These are phyloP conservation scores for Stictonetta naevosa DNA, from an alignment of 2,113 vertebrate genomes.

Conservation along the genomic window DNA sequence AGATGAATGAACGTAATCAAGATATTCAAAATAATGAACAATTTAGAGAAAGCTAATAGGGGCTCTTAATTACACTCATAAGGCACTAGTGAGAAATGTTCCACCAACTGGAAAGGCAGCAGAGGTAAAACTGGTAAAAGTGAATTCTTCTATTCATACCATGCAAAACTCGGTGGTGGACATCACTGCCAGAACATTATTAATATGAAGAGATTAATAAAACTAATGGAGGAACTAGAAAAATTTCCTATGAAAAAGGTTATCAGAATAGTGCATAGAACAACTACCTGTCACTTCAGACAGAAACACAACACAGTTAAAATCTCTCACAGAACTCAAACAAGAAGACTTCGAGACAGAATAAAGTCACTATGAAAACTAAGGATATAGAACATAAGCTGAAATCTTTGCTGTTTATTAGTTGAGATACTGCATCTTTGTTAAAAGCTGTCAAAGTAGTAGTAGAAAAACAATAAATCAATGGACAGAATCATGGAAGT, in stretches of 20 bases:
- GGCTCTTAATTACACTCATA: background rate
- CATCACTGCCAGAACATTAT: background rate
- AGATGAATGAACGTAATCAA: conserved; percentile 6
- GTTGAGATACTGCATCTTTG: background rate
- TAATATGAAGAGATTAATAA: background rate
- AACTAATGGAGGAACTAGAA: background rate
- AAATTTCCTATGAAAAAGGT: background rate
- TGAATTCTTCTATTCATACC: background rate
- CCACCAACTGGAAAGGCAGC: background rate
- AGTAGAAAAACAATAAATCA: background rate
- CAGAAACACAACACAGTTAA: background rate
- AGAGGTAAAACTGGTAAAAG: background rate
- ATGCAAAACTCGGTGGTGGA: background rate
- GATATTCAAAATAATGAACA: background rate
- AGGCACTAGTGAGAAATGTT: background rate
- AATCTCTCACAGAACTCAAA: background rate
- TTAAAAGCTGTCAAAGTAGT: background rate
- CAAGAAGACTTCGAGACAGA: background rate
- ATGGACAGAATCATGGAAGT: background rate
- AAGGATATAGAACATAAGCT: background rate
- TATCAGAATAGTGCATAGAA: background rate
- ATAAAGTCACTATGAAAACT: background rate
- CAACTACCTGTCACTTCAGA: background rate
- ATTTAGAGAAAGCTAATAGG: background rate
- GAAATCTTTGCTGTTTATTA: background rate